A percentile compares a stretch with the other conserved stretches of the same genome.
These are phyloP conservation scores for Conopomorpha cramerella DNA, from an alignment of 1,140 invertebrate species.

Conservation along the genomic window DNA sequence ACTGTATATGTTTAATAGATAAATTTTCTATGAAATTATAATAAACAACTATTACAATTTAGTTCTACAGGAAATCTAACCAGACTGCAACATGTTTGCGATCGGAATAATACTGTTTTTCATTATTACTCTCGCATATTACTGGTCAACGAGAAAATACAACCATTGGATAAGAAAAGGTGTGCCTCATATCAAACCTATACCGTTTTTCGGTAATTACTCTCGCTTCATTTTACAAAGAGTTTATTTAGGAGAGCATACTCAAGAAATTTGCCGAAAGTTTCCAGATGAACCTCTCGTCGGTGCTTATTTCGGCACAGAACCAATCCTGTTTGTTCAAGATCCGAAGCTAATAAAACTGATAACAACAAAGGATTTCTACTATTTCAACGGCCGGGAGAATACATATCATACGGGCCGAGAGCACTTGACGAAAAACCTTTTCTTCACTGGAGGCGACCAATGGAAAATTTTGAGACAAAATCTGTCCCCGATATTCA, in stretches of 20 bases:
- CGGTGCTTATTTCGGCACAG: slow-evolving; percentile 19
- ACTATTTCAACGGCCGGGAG: slow-evolving; percentile 32
- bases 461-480: slow-evolving; percentile 38
- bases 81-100: too few relatives aligned
- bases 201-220: slow-evolving; percentile 17
- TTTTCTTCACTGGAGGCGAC: slow-evolving; percentile 25
- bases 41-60: too few relatives aligned
- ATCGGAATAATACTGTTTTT: too few relatives aligned
- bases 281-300: slow-evolving; percentile 14
- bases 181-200: slow-evolving; percentile 15
- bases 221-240: slow-evolving; percentile 8
- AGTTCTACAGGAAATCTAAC: too few relatives aligned
- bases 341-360: slow-evolving; percentile 17
- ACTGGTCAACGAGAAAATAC: slow-evolving; percentile 6
- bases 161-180: slow-evolving; percentile 14
- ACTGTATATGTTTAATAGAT: too few relatives aligned
- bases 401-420: slow-evolving; percentile 6
- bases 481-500: slow-evolving; percentile 46
- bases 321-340: slow-evolving; percentile 24
- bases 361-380: slow-evolving; percentile 55
- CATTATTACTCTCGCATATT: too few relatives aligned
- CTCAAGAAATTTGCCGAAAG: slow-evolving; percentile 11
- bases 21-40: too few relatives aligned
- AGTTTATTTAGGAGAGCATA: slow-evolving; percentile 5
- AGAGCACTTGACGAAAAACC: slow-evolving; percentile 16